Conservation (phyloP, 2,797 vertebrate species). For the Neostethus bicornis region DNA sequence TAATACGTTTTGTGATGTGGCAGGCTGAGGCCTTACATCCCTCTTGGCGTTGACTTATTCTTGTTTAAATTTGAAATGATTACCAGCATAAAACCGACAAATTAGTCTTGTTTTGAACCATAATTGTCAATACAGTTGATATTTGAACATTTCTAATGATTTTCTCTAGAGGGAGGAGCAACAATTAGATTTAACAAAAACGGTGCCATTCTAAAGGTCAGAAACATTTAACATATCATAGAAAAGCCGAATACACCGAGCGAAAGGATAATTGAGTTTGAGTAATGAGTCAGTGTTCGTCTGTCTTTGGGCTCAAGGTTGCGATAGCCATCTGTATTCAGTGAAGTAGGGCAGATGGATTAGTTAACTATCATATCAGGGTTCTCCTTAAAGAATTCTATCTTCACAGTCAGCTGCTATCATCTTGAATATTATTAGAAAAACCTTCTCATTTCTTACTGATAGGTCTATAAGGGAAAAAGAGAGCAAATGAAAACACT, state of each 20-base stretch:
- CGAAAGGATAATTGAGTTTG: slow-evolving; percentile 24
- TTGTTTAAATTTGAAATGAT: slow-evolving; percentile 18
- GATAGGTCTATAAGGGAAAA: slow-evolving; percentile 10
- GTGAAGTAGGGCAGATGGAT: slow-evolving; percentile 70
- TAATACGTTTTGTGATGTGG: too few species aligned
- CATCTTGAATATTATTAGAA: slow-evolving; percentile 55
- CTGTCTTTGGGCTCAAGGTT: slow-evolving; percentile 71
- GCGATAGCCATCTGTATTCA: slow-evolving; percentile 69
- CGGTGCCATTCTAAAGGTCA: slow-evolving; percentile 22
- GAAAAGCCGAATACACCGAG: slow-evolving; percentile 36
- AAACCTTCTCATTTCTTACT: slow-evolving; percentile 18
- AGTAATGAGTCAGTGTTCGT: slow-evolving; percentile 50
- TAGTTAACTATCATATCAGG: slow-evolving; percentile 78
- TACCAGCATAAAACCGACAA: slow-evolving; percentile 16
- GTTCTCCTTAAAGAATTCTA: slow-evolving; percentile 58
- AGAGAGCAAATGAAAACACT: not conserved
- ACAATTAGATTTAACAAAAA: slow-evolving; percentile 18
- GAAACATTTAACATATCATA: slow-evolving; percentile 22
- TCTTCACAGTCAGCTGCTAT: slow-evolving; percentile 51
- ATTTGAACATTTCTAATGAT: slow-evolving; percentile 28
- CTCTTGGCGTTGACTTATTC: too few species aligned
- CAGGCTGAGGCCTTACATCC: too few species aligned
- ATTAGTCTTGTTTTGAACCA: slow-evolving; percentile 16
- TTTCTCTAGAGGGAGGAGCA: slow-evolving; percentile 17
- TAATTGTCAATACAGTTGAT: slow-evolving; percentile 30